A percentile compares a stretch with the other conserved stretches of the same genome.
Conservation (phyloP, 64 coral and sea anemone genomes). For the Pocillopora verrucosa region DNA sequence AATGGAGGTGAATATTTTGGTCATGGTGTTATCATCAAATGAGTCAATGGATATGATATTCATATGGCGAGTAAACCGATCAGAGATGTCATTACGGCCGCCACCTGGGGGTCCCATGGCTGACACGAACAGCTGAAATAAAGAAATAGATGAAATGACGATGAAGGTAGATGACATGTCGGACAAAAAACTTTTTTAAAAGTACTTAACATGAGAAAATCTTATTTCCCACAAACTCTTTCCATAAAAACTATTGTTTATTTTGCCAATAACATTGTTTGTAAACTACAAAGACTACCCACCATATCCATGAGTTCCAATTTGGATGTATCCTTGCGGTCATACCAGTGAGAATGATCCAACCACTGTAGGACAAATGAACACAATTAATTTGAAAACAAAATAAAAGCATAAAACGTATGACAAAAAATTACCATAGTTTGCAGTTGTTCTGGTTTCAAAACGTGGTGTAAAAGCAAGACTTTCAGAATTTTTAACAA, state of each 20-base stretch:
- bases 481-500: too few relatives aligned
- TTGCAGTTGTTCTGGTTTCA: too few relatives aligned
- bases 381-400: not conserved
- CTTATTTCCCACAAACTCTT: too few relatives aligned
- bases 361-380: conserved; percentile 60
- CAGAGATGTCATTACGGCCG: conserved; percentile 92
- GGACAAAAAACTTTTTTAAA: too few relatives aligned
- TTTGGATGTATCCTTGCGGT: conserved; percentile 95
- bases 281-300: not conserved
- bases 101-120: conserved; percentile 98
- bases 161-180: not conserved
- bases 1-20: conserved; percentile 94
- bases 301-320: conserved; percentile 95
- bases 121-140: conserved; percentile 81
- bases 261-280: too few relatives aligned
- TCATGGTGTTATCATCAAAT: conserved; percentile 99
- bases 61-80: conserved; percentile 81
- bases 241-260: too few relatives aligned
- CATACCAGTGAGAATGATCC: conserved; percentile 97
- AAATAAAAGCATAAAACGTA: too few relatives aligned
- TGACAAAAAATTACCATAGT: not conserved
- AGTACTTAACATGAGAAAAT: too few relatives aligned
- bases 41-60: conserved; percentile 97
- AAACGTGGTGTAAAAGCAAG: too few relatives aligned
- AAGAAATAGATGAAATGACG: not conserved